Percentiles rank a stretch among this genome's conserved stretches.
Evolutionary conservation across 2,113 vertebrate genomes (phyloP).

Genomic region (Cnemophilus loriae): DNA sequence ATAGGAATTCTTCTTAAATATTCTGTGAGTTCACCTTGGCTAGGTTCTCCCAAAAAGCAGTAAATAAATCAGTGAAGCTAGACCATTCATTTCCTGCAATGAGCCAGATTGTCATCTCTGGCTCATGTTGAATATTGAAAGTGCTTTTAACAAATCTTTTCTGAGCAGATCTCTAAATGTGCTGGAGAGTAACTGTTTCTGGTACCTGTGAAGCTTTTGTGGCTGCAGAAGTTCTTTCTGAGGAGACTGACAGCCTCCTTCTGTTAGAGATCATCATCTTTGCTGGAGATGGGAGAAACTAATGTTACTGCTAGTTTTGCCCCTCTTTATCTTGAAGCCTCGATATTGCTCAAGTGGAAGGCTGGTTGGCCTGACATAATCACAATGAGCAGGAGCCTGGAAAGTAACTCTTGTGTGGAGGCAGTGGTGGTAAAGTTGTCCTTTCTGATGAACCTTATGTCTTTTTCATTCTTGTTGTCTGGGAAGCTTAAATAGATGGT

Average conservation of each 20-base stretch:
- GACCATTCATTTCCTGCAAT: not conserved
- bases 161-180: not conserved
- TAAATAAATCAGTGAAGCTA: not conserved
- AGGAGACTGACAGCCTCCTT: not conserved
- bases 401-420: not conserved
- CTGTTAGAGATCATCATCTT: not conserved
- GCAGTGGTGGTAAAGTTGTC: not conserved
- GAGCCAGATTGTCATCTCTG: not conserved
- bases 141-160: not conserved
- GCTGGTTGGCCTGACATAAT: not conserved
- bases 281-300: not conserved
- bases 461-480: not conserved
- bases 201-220: not conserved
- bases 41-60: not conserved
- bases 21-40: not conserved
- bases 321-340: not conserved
- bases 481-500: not conserved
- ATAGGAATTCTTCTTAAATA: not conserved
- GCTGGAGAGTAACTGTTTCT: not conserved
- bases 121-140: not conserved
- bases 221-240: not conserved
- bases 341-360: accelerated
- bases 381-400: not conserved
- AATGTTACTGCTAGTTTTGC: not conserved
- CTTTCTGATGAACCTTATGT: not conserved